Percentiles rank a stretch among this genome's conserved stretches.
Conservation (phyloP, 2,888 invertebrate species). For the Diabrotica balteata region DNA sequence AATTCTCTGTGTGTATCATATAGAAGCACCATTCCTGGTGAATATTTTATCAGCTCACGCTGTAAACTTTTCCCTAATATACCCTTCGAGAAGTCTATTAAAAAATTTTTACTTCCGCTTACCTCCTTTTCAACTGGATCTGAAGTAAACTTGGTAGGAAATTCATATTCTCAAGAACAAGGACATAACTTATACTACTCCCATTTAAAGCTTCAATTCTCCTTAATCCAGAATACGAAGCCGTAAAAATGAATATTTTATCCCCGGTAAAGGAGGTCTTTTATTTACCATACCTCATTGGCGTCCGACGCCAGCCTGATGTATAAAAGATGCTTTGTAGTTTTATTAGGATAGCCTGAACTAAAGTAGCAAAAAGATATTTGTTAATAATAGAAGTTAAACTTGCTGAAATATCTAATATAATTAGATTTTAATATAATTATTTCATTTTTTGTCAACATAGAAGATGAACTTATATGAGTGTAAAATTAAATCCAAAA, state of each 20-base stretch:
- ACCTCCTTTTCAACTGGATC: background rate
- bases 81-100: background rate
- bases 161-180: constrained; percentile 26
- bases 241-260: constrained; percentile 35
- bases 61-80: too few relatives aligned
- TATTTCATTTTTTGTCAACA: too few relatives aligned
- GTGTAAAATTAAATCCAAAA: too few relatives aligned
- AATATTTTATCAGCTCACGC: too few relatives aligned
- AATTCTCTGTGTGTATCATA: too few relatives aligned
- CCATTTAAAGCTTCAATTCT: constrained; percentile 27
- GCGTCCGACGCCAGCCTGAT: background rate
- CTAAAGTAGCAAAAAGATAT: too few relatives aligned
- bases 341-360: too few relatives aligned
- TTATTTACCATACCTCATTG: constrained; percentile 10
- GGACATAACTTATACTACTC: constrained; percentile 26
- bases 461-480: too few relatives aligned
- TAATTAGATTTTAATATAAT: too few relatives aligned
- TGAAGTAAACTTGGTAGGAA: constrained; percentile 11
- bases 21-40: too few relatives aligned
- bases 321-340: background rate
- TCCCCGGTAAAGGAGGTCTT: constrained; percentile 16
- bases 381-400: too few relatives aligned
- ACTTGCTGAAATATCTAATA: too few relatives aligned
- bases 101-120: background rate
- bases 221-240: constrained; percentile 29